Conservation (phyloP, 2,113 vertebrate genomes). For the Ellobius talpinus region DNA sequence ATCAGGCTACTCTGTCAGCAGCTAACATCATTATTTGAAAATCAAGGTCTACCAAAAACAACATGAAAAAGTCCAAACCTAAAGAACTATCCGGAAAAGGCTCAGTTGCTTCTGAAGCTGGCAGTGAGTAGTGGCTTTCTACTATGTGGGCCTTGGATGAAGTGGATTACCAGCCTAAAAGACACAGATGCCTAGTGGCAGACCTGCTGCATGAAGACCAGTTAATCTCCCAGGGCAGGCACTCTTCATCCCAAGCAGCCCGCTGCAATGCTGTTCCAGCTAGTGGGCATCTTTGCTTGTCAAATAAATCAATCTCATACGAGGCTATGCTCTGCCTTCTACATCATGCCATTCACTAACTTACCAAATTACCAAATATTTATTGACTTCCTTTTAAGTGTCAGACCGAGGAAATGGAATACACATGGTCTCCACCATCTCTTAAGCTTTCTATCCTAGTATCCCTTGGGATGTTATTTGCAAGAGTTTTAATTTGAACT, state of each 20-base stretch:
- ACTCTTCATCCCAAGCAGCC: neutral
- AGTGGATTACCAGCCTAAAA: neutral
- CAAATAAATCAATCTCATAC: neutral
- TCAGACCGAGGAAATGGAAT: neutral
- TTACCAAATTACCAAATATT: slow-evolving; percentile 45
- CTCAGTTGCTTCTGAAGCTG: neutral
- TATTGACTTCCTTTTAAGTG: slow-evolving; percentile 32
- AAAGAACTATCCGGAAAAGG: slow-evolving; percentile 33
- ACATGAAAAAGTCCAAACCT: neutral
- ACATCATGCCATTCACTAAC: neutral
- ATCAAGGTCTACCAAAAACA: slow-evolving; percentile 21
- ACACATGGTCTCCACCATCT: neutral
- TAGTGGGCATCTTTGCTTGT: neutral
- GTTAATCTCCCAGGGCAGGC: neutral
- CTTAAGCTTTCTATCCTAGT: neutral
- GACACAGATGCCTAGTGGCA: neutral
- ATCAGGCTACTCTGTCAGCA: slow-evolving; percentile 64
- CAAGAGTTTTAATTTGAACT: neutral
- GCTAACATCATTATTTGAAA: slow-evolving; percentile 25
- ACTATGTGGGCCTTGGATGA: neutral
- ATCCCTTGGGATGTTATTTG: neutral
- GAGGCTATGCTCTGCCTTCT: neutral
- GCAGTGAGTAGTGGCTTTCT: neutral
- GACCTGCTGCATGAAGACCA: no score
- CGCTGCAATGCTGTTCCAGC: neutral